Evolutionary conservation across 2,113 vertebrate genomes (phyloP).

Genomic region (Conger conger): DNA sequence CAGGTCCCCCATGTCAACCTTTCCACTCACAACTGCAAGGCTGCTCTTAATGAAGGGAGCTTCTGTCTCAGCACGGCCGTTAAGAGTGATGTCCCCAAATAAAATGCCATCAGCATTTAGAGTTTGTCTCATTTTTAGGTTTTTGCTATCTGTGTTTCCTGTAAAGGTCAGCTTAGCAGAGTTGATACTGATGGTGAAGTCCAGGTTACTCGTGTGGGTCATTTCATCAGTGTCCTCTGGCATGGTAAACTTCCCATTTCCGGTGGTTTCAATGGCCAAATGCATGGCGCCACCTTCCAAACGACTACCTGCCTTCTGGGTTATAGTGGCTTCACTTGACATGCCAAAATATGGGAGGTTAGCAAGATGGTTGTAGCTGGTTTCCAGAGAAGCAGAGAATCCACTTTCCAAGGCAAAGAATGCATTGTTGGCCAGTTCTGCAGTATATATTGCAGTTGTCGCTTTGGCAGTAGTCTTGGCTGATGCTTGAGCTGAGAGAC

Average conservation of each 20-base stretch:
- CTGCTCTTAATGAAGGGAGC: slow-evolving; percentile 76
- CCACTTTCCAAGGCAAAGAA: slow-evolving; percentile 65
- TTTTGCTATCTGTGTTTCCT: slow-evolving; percentile 70
- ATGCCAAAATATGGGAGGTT: slow-evolving; percentile 70
- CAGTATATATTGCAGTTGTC: slow-evolving; percentile 64
- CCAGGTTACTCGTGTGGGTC: slow-evolving; percentile 71
- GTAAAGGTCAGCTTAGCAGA: slow-evolving; percentile 63
- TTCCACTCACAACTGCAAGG: slow-evolving; percentile 66
- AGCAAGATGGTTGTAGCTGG: slow-evolving; percentile 74
- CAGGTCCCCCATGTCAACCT: slow-evolving; percentile 63
- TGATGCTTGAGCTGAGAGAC: slow-evolving; percentile 64
- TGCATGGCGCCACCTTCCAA: slow-evolving; percentile 64
- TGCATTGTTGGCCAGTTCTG: slow-evolving; percentile 69
- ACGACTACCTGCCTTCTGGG: slow-evolving; percentile 68
- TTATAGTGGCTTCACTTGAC: slow-evolving; percentile 70
- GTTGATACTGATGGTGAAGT: slow-evolving; percentile 66
- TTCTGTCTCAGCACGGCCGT: slow-evolving; percentile 75
- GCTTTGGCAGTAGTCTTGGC: slow-evolving; percentile 70
- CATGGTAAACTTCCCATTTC: slow-evolving; percentile 71
- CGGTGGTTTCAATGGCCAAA: slow-evolving; percentile 66
- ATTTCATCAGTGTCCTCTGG: slow-evolving; percentile 73
- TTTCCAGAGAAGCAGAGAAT: slow-evolving; percentile 69
- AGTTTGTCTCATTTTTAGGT: slow-evolving; percentile 74
- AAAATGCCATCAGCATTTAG: slow-evolving; percentile 68
- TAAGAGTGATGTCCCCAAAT: slow-evolving; percentile 63